Percentiles rank a stretch among this genome's conserved stretches.
These are phyloP conservation scores for Glossosoma conforme DNA, from an alignment of 1,140 invertebrate species.

Conservation along the genomic window DNA sequence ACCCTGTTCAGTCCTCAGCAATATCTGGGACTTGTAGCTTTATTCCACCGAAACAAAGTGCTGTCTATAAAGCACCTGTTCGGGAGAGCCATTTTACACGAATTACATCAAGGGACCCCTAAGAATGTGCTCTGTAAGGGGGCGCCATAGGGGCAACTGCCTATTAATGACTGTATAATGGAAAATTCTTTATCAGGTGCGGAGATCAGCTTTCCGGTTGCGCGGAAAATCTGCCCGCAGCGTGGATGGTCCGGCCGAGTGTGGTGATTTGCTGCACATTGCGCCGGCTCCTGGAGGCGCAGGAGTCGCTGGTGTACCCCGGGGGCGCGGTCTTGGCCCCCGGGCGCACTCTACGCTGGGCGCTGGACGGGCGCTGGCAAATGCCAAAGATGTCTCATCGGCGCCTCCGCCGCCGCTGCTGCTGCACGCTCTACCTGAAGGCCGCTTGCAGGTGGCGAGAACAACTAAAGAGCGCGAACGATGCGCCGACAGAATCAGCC, in stretches of 20 bases:
- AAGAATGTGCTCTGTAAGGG: no score
- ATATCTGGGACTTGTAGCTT: no score
- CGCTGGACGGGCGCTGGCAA: not conserved
- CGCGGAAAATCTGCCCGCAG: conserved; percentile 46
- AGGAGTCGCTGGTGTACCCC: conserved; percentile 6
- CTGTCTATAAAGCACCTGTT: no score
- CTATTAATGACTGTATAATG: no score
- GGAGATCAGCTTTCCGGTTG: conserved; percentile 43
- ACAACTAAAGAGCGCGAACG: conserved; percentile 19
- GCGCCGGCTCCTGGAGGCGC: conserved; percentile 42
- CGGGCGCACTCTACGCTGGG: conserved; percentile 34
- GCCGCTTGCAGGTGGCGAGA: no score
- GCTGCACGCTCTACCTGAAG: conserved; percentile 39
- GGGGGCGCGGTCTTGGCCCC: conserved; percentile 36
- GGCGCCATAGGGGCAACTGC: no score
- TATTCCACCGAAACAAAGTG: no score
- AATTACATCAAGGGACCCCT: no score
- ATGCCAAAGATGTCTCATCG: not conserved
- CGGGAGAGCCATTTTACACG: no score
- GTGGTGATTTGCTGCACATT: conserved; percentile 45
- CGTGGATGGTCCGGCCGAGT: conserved; percentile 41
- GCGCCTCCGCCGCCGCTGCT: conserved; percentile 35
- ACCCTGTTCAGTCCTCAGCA: no score
- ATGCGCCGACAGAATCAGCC: conserved; percentile 21
- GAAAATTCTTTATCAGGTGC: no score